A percentile compares a stretch with the other conserved stretches of the same genome.
These are phyloP conservation scores for Harmothoe impar DNA, from an alignment of 2,888 invertebrate genomes.

Conservation along the genomic window DNA sequence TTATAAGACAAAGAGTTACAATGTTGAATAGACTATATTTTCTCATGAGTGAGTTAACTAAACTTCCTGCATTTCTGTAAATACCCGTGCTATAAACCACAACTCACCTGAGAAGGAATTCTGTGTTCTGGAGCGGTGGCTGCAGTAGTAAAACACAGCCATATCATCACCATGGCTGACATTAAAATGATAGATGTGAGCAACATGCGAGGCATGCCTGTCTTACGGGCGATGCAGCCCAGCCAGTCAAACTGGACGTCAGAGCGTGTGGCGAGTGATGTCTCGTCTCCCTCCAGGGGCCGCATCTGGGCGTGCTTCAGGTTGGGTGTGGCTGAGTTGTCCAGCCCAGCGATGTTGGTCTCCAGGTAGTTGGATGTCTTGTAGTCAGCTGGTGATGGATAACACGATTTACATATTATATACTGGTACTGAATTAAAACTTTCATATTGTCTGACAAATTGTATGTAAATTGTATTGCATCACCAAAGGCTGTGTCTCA, in stretches of 20 bases:
- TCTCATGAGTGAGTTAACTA: no score
- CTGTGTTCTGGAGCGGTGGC: conserved; percentile 81
- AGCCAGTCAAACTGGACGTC: conserved; percentile 71
- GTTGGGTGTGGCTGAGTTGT: conserved; percentile 80
- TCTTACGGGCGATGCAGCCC: conserved; percentile 83
- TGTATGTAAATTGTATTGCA: background rate
- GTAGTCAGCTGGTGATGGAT: conserved; percentile 66
- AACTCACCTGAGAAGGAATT: conserved; percentile 69
- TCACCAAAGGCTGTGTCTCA: no score
- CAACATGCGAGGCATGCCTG: conserved; percentile 85
- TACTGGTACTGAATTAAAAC: no score
- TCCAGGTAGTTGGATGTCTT: conserved; percentile 79
- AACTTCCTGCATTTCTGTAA: no score
- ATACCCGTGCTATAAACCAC: no score
- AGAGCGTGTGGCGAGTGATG: background rate
- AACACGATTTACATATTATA: background rate
- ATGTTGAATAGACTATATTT: no score
- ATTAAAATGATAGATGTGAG: conserved; percentile 84
- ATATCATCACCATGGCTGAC: conserved; percentile 84
- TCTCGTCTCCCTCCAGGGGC: conserved; percentile 62
- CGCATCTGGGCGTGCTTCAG: conserved; percentile 76
- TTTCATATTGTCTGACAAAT: no score
- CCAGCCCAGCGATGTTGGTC: conserved; percentile 77
- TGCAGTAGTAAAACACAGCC: conserved; percentile 84
- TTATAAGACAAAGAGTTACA: no score